Evolutionary conservation across 92 coral and sea anemone species (phyloP), one percentile per base, ranked within the genome.

Genomic region (Phenganax marumi): DNA sequence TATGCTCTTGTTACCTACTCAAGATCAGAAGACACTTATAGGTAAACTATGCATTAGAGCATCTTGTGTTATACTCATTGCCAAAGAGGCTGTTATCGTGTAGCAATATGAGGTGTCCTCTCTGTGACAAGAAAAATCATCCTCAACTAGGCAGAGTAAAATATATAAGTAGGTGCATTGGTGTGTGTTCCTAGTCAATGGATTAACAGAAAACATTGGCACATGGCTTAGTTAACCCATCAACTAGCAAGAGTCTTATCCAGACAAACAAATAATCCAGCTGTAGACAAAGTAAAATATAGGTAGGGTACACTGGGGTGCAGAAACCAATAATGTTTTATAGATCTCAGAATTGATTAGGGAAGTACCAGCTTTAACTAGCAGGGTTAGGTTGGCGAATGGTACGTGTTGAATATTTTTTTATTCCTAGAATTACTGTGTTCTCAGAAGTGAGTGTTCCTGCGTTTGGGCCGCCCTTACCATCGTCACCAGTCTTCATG

Each of bases 401-500:
- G 43, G 43, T 33, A 14, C 1, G 1, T 56, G n/a, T 7, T 56
- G 7, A 56, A 56, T 14, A 10, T 82, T 23, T 12, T 74, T 10
- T 14, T 53, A 18, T 48, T 63, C 18, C 53, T 76, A 95, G 98
- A 88, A 85, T 95, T 61, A 89, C 98, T 43, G 92, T 91, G 17
- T 95, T 88, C 74, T 90, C 98, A 23, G 98, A 95, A 71, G 87
- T 90, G 81, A 92, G 90, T 65, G 98, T 95, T 43, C 98, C 97
- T 51, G 93, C 93, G 74, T 95, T 95, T 65, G 98, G 98, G 7
- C 98, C 98, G 26, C 98, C 98, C 23, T 86, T 95, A 7, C 98
- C 98, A 8, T 95, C 95, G 62, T 93, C 97, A 7, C 92, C 97
- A 12, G 91, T 95, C 24, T 95, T 95, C 65, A 90, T 79, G 51